Evolutionary conservation across 1,140 invertebrate genomes (phyloP).

Genomic region (Pygmarrhopalites habei): DNA sequence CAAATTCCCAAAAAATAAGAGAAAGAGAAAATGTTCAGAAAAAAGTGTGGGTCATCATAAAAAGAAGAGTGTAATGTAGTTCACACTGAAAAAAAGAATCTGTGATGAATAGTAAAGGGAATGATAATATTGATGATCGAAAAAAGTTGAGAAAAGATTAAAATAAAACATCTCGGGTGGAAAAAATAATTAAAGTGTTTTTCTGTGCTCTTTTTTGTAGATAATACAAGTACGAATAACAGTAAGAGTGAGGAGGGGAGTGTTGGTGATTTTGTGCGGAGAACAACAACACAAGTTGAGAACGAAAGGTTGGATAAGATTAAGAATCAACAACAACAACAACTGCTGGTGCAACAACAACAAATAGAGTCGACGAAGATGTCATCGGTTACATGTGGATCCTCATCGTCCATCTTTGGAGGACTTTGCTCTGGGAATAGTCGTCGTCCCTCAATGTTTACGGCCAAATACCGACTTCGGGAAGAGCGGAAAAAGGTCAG

Average conservation of each 20-base stretch:
- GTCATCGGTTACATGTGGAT: constrained; percentile 16
- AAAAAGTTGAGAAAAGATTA: no score
- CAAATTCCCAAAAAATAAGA: no score
- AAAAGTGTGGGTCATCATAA: no score
- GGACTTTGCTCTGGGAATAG: constrained; percentile 36
- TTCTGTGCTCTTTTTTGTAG: constrained; percentile 4
- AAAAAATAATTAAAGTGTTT: background rate
- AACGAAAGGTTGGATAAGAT: background rate
- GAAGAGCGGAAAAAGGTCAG: constrained; percentile 64
- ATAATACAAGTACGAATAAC: constrained; percentile 1
- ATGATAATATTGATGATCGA: no score
- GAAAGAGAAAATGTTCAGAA: no score
- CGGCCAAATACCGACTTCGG: constrained; percentile 71
- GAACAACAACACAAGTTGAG: background rate
- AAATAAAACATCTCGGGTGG: no score
- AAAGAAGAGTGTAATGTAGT: no score
- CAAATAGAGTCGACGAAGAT: constrained; percentile 9
- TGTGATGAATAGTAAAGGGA: no score
- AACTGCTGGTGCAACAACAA: no score
- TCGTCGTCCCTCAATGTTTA: constrained; percentile 67
- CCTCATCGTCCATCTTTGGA: constrained; percentile 34
- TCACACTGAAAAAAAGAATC: no score
- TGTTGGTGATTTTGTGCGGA: background rate
- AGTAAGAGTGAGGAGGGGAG: no score
- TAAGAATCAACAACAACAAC: no score